Conservation (phyloP, 2,888 invertebrate species). For the Aporophyla nigra region DNA sequence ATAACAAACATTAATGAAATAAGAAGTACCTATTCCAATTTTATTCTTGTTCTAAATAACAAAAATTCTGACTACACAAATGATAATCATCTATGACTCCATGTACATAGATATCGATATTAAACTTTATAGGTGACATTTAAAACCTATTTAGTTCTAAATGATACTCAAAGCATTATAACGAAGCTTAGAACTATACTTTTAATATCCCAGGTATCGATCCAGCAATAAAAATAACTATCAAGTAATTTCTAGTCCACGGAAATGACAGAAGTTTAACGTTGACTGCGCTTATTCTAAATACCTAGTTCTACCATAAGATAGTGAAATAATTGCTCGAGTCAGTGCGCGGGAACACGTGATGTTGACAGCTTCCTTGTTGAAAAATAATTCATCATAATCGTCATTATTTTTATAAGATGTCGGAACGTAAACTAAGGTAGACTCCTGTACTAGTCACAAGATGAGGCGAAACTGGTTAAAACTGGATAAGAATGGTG, state of each 20-base stretch:
- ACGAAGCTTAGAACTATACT: not conserved
- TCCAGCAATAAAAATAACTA: slow-evolving; percentile 21
- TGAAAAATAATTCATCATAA: slow-evolving; percentile 30
- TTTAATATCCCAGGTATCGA: slow-evolving; percentile 20
- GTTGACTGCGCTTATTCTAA: slow-evolving; percentile 15
- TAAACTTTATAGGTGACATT: not conserved
- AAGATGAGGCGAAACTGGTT: not conserved
- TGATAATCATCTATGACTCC: too few relatives aligned
- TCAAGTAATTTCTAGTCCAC: not conserved
- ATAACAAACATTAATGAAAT: not conserved
- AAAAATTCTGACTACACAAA: not conserved
- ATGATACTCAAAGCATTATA: not conserved
- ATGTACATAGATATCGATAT: too few relatives aligned
- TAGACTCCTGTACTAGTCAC: not conserved
- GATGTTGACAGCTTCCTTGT: slow-evolving; percentile 22
- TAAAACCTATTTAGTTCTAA: not conserved
- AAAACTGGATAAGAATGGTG: too few relatives aligned
- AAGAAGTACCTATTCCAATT: not conserved
- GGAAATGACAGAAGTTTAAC: slow-evolving; percentile 18
- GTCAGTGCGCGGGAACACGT: slow-evolving; percentile 16
- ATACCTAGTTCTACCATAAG: slow-evolving; percentile 12
- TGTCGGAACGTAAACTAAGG: too few relatives aligned
- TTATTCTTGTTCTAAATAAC: not conserved
- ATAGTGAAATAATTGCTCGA: slow-evolving; percentile 28
- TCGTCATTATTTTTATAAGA: slow-evolving; percentile 10